Base-by-base conservation (phyloP, 1,140 invertebrate genomes). In the Drosophila carrolli region DNA sequence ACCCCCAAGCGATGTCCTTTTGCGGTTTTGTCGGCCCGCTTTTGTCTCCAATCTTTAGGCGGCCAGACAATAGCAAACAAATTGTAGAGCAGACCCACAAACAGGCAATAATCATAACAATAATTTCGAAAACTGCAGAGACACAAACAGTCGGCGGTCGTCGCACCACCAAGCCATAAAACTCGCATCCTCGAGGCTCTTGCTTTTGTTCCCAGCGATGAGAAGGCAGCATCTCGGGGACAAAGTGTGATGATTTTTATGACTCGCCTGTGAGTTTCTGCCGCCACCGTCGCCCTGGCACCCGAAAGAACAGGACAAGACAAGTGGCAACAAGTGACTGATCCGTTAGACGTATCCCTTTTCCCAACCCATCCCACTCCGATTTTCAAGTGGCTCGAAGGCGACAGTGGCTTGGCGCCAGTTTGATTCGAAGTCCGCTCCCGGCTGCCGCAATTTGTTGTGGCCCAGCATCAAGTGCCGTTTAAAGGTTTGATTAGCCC, bases 181-280 rank as follows among this genome's bases (percentile, higher is more conserved):
- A 83, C 75, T 67, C 61, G 29, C 84, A 80, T 74, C 63, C 14
- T 32, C 29, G 32, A n/a, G 29, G 27, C 23, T 54, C 48, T 63
- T 67, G 74, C 57, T 51, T 75, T 89, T 89, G 81, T 89, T 89
- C 50, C 60, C 56, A 62, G 13, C 27, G 35, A 48, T 67, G 71
- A 70, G 41, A 41, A 79, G 53, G 19, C 38, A 51, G 75, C 75
- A 78, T 80, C 80, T 71, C 74, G 70, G 74, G 58, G 81, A 84
- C 80, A 78, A 89, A 85, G 84, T 89, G 84, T 89, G 85, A 89
- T 90, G 77, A 78, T 62, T 89, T 89, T 89, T 89, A 89, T 89
- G 84, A 84, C 77, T 81, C 53, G 84, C 72, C 84, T 88, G 75
- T 83, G 67, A 83, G 63, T 83, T 89, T 79, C 68, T 82, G 79